Evolutionary conservation across 2,888 invertebrate genomes (phyloP), one percentile per base, ranked within the genome.

Genomic region (Choristoneura rosaceana): DNA sequence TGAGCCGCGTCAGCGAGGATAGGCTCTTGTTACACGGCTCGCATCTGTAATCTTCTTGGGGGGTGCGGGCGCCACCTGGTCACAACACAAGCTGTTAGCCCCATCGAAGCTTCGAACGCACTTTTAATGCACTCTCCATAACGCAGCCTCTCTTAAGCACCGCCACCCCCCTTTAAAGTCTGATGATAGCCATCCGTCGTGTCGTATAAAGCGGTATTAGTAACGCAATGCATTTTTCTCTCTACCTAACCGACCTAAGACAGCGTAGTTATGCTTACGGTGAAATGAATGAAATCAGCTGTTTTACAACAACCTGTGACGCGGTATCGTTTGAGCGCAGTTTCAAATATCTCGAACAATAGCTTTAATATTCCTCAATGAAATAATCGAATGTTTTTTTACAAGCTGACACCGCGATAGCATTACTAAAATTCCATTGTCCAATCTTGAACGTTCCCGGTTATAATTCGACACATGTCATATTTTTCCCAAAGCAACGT

Each of bases 1-100:
- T 97, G 95, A 97, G 96, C 89, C 97, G 96, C 87, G 97, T 97
- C 92, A 97, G 95, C 84, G 97, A 97, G 87, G 97, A 97, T 89
- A 97, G 95, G 94, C 97, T 97, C 96, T 97, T 97, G 96, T 97
- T 97, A 96, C 97, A 97, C 85, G 97, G 97, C 95, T 97, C 97
- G 95, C 97, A 97, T 93, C 97, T 96, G 96, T 97, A 97, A 95
- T 97, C 97, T 95, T 97, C 97, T 93, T 96, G 96, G 95, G 96
- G 95, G 94, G 94, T 94, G 95, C 95, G 95, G 96, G 96, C 95
- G 94, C 95, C 95, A 95, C 95, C 95, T 96, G 96, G 95, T 95
- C 90, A 94, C 92, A 92, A 93, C 92, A 93, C 90, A 92, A 93
- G 92, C 91, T 88, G 92, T 93, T 93, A 94, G 92, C 93, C 93